Percentiles rank a stretch among this genome's conserved stretches.
These are phyloP conservation scores for Macroramphosus scolopax DNA, from an alignment of 2,797 vertebrate genomes.

Conservation along the genomic window DNA sequence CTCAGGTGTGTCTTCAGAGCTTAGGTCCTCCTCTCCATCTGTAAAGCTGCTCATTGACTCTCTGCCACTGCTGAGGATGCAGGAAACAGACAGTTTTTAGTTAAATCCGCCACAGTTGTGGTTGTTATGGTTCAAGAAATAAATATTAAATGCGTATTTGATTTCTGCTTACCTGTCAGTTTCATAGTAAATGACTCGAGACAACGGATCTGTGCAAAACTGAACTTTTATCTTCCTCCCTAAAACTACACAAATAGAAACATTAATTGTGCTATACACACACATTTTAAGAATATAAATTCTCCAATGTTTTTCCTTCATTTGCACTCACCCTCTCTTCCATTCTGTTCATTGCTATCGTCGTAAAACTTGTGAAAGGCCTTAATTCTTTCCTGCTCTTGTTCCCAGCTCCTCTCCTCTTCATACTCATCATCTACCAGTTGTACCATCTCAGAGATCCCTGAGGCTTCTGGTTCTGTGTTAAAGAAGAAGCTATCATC, in stretches of 20 bases:
- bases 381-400: slow-evolving; percentile 69
- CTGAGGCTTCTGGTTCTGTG: slow-evolving; percentile 3
- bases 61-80: slow-evolving; percentile 42
- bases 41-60: slow-evolving; percentile 62
- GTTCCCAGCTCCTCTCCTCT: slow-evolving; percentile 70
- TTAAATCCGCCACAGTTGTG: neutral
- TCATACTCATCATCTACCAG: slow-evolving; percentile 51
- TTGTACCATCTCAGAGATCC: slow-evolving; percentile 22
- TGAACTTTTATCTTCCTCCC: slow-evolving; percentile 66
- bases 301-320: too few species aligned
- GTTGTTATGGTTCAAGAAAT: neutral
- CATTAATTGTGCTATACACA: neutral
- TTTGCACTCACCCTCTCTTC: slow-evolving; percentile 52
- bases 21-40: slow-evolving; percentile 58
- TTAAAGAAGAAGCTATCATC: slow-evolving; percentile 61
- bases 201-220: slow-evolving; percentile 62
- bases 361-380: slow-evolving; percentile 73
- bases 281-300: too few species aligned
- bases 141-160: neutral
- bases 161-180: slow-evolving; percentile 65
- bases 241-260: slow-evolving; percentile 22
- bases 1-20: slow-evolving; percentile 40
- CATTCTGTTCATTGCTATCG: slow-evolving; percentile 35
- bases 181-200: slow-evolving; percentile 67
- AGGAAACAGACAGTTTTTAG: neutral